Conservation (phyloP, 2,888 invertebrate genomes). For the Dynastes hyllus region DNA sequence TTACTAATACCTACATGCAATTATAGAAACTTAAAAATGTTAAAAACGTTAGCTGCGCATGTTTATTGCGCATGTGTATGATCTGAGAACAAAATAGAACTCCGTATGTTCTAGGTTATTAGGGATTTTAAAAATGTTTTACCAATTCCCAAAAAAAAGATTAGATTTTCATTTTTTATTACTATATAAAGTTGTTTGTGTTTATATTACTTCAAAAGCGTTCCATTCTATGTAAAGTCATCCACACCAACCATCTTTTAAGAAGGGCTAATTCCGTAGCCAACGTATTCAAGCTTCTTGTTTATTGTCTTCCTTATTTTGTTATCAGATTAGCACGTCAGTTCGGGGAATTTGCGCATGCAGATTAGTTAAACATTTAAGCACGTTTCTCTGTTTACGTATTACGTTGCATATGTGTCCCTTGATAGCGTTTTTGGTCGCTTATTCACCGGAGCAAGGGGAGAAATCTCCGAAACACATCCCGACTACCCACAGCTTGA, state of each 20-base stretch:
- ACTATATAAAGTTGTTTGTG: neutral
- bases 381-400: constrained; percentile 49
- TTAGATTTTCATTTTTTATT: too few relatives aligned
- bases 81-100: too few relatives aligned
- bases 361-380: constrained; percentile 54
- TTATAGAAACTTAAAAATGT: too few relatives aligned
- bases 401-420: constrained; percentile 49
- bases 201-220: neutral
- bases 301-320: constrained; percentile 52
- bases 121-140: too few relatives aligned
- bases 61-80: neutral
- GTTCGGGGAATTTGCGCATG: constrained; percentile 47
- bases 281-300: constrained; percentile 10
- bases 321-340: constrained; percentile 51
- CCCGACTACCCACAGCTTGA: constrained; percentile 25
- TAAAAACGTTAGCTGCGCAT: neutral
- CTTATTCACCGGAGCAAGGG: neutral
- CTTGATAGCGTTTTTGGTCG: constrained; percentile 35
- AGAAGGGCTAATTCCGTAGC: neutral
- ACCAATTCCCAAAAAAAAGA: too few relatives aligned
- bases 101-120: too few relatives aligned
- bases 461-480: constrained; percentile 35
- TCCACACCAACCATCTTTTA: neutral
- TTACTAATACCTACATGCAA: too few relatives aligned
- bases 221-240: neutral